Evolutionary conservation across 1,140 invertebrate genomes (phyloP).

Genomic region (Euglossa dilemma): DNA sequence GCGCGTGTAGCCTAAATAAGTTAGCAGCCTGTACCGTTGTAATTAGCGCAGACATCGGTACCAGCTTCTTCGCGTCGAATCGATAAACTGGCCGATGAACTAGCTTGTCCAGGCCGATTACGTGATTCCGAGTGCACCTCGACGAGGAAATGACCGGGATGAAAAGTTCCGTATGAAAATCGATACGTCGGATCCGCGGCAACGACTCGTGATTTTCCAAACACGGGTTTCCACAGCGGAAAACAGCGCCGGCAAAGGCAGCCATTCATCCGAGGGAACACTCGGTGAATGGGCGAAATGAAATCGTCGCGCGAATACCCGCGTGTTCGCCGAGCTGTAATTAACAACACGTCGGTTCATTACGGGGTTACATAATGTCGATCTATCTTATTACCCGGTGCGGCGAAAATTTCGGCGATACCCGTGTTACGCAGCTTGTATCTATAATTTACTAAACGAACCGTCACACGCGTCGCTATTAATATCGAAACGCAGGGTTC

Average conservation of each 20-base stretch:
- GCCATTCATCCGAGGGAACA: neutral
- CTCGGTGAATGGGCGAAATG: neutral
- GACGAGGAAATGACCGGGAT: neutral
- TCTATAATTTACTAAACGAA: slow-evolving; percentile 45
- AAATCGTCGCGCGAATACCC: slow-evolving; percentile 16
- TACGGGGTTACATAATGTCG: slow-evolving; percentile 40
- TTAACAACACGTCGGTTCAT: slow-evolving; percentile 48
- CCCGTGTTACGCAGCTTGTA: slow-evolving; percentile 23
- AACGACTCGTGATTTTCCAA: neutral
- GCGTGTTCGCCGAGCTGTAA: slow-evolving; percentile 7
- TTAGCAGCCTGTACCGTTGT: slow-evolving; percentile 52
- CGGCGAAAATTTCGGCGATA: slow-evolving; percentile 36
- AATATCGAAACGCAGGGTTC: slow-evolving; percentile 12
- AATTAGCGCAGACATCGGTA: slow-evolving; percentile 57
- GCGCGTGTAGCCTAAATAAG: slow-evolving; percentile 60
- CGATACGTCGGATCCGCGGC: neutral
- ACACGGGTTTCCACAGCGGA: neutral
- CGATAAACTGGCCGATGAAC: slow-evolving; percentile 38
- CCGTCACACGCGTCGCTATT: slow-evolving; percentile 3
- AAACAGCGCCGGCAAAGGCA: neutral
- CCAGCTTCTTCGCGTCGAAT: slow-evolving; percentile 50
- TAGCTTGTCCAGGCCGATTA: slow-evolving; percentile 8
- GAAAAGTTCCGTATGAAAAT: neutral
- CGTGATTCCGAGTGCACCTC: neutral
- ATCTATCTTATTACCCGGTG: slow-evolving; percentile 43